Base-by-base conservation (phyloP, 2,113 vertebrate species). In the Anthoscopus minutus region DNA sequence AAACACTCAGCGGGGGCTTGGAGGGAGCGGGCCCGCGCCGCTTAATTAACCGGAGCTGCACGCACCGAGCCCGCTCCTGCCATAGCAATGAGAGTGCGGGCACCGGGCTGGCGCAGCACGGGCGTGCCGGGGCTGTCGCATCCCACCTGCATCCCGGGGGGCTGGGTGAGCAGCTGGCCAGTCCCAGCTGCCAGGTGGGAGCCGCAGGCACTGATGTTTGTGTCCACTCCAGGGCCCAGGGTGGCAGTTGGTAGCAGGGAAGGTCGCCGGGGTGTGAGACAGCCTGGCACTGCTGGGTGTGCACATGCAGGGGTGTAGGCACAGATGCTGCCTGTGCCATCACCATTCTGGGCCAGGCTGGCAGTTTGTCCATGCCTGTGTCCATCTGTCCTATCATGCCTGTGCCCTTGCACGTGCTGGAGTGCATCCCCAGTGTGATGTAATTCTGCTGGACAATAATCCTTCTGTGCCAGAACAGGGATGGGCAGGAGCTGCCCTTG, bases 101-200 rank as follows among this genome's bases (percentile, higher is more conserved):
- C 69, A 54, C 21, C 1, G 2, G 66, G 45, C 5, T 35, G 35
- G 40, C 2, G 0, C 2, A 1, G 80, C 40, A 16, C 51, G 3
- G 6, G 4, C 4, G 0, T 2, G 54, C 60, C 1, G 42, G 38
- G 62, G 24, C 31, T 4, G 1, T 1, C 3, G 0, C 54, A 20
- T 42, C 87, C 83, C 79, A 38, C 56, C 24, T 0, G 3, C 47
- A 6, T 6, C 56, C 47, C 6, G 0, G 0, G 7, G 35, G 37
- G 31, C 23, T 4, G 4, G 61, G 21, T 2, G 3, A 65, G 50
- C 48, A 3, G 8, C 65, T 37, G 47, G 42, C 28, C 17, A 0
- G 37, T 20, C 25, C 72, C 15, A 2, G 12, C 47, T 57, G 76
- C 66, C 10, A 3, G 45, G 10, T 42, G 7, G 1, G 73, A 58